Evolutionary conservation across 2,113 vertebrate genomes (phyloP), one percentile per base, ranked within the genome.

Genomic region (Lepisosteus oculatus): DNA sequence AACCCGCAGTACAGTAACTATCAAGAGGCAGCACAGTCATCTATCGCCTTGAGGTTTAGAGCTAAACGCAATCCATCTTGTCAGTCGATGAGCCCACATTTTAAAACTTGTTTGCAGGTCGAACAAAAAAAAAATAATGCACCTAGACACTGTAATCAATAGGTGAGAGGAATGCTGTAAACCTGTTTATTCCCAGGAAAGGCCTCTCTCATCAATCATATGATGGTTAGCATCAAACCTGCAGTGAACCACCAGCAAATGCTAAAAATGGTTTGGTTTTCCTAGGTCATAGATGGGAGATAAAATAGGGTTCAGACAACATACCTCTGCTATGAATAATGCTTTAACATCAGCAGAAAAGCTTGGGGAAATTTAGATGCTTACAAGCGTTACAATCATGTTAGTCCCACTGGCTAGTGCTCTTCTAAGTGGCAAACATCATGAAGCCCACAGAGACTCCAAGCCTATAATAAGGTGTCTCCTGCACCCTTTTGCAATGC

Each of bases 111-210:
- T 13, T 8, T 56, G 45, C 43, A 45, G 4, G 3, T 9, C 41
- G 11, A 43, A 3, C 47, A 51, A 51, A 51, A 5, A 51, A 51
- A 76, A 76, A 79, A 79, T 81, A 81, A 87, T 85, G 80, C 82
- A 85, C 82, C 85, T 78, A 81, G 88, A 92, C 88, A 90, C 86
- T 78, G 86, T 89, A 91, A 91, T 91, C 86, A 86, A 88, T 91
- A 82, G 81, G 57, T 3, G 41, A 29, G 80, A 78, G 79, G 82
- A 84, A 75, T 75, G 75, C 77, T 80, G 84, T 80, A 87, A 89
- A 91, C 84, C 85, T 5, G 86, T 89, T 84, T 80, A 83, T 87
- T 90, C 83, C 80, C 69, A 68, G 69, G 77, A 74, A 88, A 83
- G 81, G 72, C 61, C 79, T 51, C 47, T 73, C 79, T 88, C 86